Percentiles rank a stretch among this genome's conserved stretches.
Evolutionary conservation across 1,140 invertebrate species (phyloP).

Genomic region (Acromyrmex charruanus): DNA sequence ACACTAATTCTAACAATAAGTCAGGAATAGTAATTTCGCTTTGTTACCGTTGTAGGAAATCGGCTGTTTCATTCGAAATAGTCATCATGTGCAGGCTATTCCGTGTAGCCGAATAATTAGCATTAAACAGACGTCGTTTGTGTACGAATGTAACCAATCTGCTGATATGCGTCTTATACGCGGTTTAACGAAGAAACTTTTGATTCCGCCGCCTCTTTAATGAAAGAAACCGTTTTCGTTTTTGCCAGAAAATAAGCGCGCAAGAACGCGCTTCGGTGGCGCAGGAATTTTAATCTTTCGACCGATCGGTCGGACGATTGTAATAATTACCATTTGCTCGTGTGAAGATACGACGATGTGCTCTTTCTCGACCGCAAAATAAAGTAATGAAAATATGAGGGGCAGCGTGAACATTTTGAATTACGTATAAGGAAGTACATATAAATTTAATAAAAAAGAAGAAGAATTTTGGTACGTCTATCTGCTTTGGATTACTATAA

Average conservation of each 20-base stretch:
- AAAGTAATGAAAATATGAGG: slow-evolving; percentile 18
- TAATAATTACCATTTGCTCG: slow-evolving; percentile 55
- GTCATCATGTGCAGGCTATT: background rate
- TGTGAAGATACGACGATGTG: slow-evolving; percentile 51
- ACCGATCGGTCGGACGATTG: slow-evolving; percentile 49
- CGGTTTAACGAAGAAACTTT: slow-evolving; percentile 48
- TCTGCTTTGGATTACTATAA: background rate
- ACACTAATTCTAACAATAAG: background rate
- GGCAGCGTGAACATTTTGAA: slow-evolving; percentile 3
- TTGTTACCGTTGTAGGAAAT: background rate
- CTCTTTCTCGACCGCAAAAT: background rate
- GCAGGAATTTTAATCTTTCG: slow-evolving; percentile 60
- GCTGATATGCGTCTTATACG: slow-evolving; percentile 23
- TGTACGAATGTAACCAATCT: slow-evolving; percentile 16
- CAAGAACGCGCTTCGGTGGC: slow-evolving; percentile 49
- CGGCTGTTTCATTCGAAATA: background rate
- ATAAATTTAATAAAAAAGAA: background rate
- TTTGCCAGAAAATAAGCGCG: slow-evolving; percentile 46
- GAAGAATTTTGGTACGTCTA: background rate
- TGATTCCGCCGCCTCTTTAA: slow-evolving; percentile 60
- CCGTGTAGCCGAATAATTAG: background rate
- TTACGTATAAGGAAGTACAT: background rate
- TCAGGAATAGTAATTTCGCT: background rate
- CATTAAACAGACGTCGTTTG: slow-evolving; percentile 22
- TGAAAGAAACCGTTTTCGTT: slow-evolving; percentile 55